Evolutionary conservation across 2,113 vertebrate species (phyloP).

Genomic region (Perca flavescens): DNA sequence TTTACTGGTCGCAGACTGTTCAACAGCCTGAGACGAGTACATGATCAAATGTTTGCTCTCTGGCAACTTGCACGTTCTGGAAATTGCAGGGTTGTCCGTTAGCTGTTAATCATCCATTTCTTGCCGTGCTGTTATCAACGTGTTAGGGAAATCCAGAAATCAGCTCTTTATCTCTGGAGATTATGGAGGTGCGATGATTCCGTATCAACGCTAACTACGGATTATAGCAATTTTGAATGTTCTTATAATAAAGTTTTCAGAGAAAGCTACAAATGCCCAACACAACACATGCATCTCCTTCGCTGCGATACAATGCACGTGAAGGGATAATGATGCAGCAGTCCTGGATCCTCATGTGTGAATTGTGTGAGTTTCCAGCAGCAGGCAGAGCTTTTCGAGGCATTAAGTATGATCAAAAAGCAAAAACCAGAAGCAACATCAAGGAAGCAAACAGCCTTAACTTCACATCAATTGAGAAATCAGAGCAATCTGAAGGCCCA

Average conservation of each 20-base stretch:
- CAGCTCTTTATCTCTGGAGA: background rate
- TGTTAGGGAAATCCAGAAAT: background rate
- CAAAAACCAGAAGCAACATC: slow-evolving; percentile 12
- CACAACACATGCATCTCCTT: background rate
- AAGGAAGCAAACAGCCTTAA: background rate
- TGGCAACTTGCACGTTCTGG: slow-evolving; percentile 7
- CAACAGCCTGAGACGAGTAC: slow-evolving; percentile 21
- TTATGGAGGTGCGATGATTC: background rate
- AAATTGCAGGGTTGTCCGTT: background rate
- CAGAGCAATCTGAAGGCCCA: slow-evolving; percentile 22
- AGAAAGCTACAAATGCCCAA: background rate
- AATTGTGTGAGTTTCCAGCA: background rate
- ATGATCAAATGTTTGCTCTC: slow-evolving; percentile 32
- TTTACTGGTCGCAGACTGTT: slow-evolving; percentile 34
- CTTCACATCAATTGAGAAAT: slow-evolving; percentile 36
- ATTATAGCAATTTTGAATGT: no score
- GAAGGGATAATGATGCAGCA: background rate
- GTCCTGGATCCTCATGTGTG: background rate
- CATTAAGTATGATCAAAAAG: background rate
- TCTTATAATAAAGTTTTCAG: background rate
- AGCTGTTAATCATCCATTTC: background rate
- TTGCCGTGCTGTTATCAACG: background rate
- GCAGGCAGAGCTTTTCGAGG: slow-evolving; percentile 8
- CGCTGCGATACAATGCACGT: background rate
- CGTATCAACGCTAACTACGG: background rate